Base-by-base conservation (phyloP, 92 coral and sea anemone species). In the Epizoanthus fatuus region DNA sequence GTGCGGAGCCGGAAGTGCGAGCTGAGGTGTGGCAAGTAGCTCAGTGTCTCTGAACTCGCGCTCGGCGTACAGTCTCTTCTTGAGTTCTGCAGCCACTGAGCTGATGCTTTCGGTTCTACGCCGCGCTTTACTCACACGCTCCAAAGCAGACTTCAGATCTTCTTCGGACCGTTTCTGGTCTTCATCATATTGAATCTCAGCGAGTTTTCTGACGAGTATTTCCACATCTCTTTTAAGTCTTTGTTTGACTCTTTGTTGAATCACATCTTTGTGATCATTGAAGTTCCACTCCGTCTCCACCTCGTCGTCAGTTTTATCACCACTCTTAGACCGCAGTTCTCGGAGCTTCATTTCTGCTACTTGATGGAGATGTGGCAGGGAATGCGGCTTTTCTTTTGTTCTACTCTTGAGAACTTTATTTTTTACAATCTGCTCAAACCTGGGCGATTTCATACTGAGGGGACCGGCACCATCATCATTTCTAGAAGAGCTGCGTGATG, bases 151-250 rank as follows among this genome's bases (percentile, higher is more conserved):
- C 45, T 94, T 89, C 11, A 96, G 81, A 17, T 91, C 93, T 63
- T 93, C 92, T 52, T 97, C 94, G 32, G 93, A 86, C 39, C 86
- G 90, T 45, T 91, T 84, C 79, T 95, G 90, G 75, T 95, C 94
- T 75, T 95, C 98, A 49, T 91, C 92, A 68, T 95, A 90, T 70
- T 97, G 98, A 39, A 95, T 91, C 69, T 97, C 99, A 1, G 99
- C 99, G 54, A 97, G 73, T 81, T 97, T 97, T 15, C 96, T 91
- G 49, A 95, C 90, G 63, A 97, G 80, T 20, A 95, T 91, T 9
- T 95, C 98, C 16, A 93, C 84, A 67, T 90, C 91, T 55, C 90
- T 95, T 20, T 86, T 86, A 15, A 95, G 84, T 84, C 87, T 90
- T 10, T 77, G 79, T 56, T 81, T 85, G 17, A 90, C 83, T 9